phyloP scores from a whole-genome alignment of 2,888 invertebrate species.

The Emmelina monodactyla region DNA sequence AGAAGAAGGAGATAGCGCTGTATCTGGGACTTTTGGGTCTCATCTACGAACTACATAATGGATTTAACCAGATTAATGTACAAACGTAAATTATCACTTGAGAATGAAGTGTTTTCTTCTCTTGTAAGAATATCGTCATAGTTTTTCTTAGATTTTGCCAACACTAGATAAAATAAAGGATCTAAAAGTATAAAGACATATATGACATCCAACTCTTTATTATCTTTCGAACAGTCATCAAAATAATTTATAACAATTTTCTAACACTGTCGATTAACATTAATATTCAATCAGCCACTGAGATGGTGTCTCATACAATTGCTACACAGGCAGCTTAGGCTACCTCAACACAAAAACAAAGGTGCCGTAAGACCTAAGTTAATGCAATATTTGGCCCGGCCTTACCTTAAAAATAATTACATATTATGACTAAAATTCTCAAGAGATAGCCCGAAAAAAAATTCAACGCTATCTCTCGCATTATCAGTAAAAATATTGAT shows the following conservation, averaged over 20 bases:
- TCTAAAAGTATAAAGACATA: conserved; percentile 8
- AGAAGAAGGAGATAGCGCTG: conserved; percentile 20
- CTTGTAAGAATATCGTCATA: neutral
- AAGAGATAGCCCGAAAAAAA: conserved; percentile 31
- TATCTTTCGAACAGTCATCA: conserved; percentile 69
- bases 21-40: conserved; percentile 32
- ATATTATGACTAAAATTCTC: conserved; percentile 58
- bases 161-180: neutral
- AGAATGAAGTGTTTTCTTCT: neutral
- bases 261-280: conserved; percentile 66
- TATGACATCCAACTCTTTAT: conserved; percentile 68
- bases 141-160: no score
- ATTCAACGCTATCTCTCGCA: conserved; percentile 28
- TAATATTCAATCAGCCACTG: conserved; percentile 61
- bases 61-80: no score
- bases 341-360: conserved; percentile 43
- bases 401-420: conserved; percentile 60
- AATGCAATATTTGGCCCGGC: conserved; percentile 67
- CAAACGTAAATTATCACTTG: no score
- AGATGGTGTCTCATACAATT: conserved; percentile 52
- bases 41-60: conserved; percentile 16
- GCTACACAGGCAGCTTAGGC: conserved; percentile 45
- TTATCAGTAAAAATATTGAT: conserved; percentile 57
- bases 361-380: conserved; percentile 52
- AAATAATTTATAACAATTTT: conserved; percentile 70